Evolutionary conservation across 2,113 vertebrate species (phyloP), one percentile per base, ranked within the genome.

Genomic region (Hymenochirus boettgeri): DNA sequence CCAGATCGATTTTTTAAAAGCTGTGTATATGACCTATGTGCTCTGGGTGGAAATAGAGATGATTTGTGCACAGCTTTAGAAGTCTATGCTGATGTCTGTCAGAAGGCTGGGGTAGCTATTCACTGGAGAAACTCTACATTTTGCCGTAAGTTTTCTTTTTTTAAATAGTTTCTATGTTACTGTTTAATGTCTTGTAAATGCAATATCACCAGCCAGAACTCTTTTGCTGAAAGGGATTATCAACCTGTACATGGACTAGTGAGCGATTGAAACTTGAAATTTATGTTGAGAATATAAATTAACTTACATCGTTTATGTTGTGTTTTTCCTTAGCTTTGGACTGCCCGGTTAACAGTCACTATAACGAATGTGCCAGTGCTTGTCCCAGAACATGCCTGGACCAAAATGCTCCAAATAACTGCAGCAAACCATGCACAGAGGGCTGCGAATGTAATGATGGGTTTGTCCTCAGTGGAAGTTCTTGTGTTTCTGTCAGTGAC

Each of bases 1-100:
- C 74, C 81, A 5, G 72, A 85, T 26, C 80, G 75, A 73, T 85
- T 87, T 77, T 86, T 91, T 69, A 75, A 80, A 51, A 79, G 73
- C 64, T 93, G 92, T 55, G 53, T 90, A 55, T 77, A 74, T 1
- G 70, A 78, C 70, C 88, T 93, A 69, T 94, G 92, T 69, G 75
- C 60, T 33, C 52, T 79, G 57, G 80, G 79, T 59, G 71, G 61
- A 2, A 71, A 82, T 62, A 79, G 69, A 6, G 52, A 39, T 0
- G 52, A 72, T 18, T 75, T 93, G 7, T 94, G 92, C 59, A 39
- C 75, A 24, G 75, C 65, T 18, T 61, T 92, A 53, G 73, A 70
- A 29, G 59, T 70, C 7, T 91, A 89, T 17, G 77, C 80, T 8
- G 77, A 75, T 0, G 70, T 83, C 1, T 93, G 92, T 72, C 73